Evolutionary conservation across 2,888 invertebrate species (phyloP), one percentile per base, ranked within the genome.

Genomic region (Sesia bembeciformis): DNA sequence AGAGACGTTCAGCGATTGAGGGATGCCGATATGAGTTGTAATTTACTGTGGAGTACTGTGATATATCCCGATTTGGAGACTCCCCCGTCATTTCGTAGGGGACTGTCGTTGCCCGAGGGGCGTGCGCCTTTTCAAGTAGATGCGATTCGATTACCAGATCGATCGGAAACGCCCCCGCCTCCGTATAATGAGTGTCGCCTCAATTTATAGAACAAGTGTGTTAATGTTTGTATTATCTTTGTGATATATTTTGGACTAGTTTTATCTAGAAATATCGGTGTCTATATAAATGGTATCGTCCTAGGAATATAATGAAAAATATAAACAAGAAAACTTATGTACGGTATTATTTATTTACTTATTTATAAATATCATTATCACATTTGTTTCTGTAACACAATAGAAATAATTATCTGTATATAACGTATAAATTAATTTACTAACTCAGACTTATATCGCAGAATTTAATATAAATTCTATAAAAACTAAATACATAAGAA

Each of bases 391-490:
- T 50, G 50, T 70, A 78, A 76, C 66, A 77, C 38, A 76, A 69
- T 67, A 70, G 68, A 70, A 64, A 81, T 40, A 40, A 40, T 75
- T 78, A 79, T 83, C 70, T 81, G 76, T 81, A 73, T 73, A 75
- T 77, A 74, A 70, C 71, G 80, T 74, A 72, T 69, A 70, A 69
- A 68, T 72, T 68, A 74, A 65, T 73, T 81, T 68, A 66, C 80
- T 84, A 84, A 83, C 70, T 85, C 85, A 86, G 85, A 86, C 85
- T 86, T 57, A 56, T 58, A 68, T 78, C 56, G 54, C 39, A 82
- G 84, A 86, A 84, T 84, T 84, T 80, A 82, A 84, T 83, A 84
- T 85, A 85, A 83, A 84, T 81, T 81, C 78, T 77, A 74, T 74
- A 74, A 70, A 76, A 72, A 72, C 74, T 76, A 79, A 71, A 74